Evolutionary conservation across 2,797 vertebrate genomes (phyloP).

Genomic region (Gymnoscopelus microlampas): DNA sequence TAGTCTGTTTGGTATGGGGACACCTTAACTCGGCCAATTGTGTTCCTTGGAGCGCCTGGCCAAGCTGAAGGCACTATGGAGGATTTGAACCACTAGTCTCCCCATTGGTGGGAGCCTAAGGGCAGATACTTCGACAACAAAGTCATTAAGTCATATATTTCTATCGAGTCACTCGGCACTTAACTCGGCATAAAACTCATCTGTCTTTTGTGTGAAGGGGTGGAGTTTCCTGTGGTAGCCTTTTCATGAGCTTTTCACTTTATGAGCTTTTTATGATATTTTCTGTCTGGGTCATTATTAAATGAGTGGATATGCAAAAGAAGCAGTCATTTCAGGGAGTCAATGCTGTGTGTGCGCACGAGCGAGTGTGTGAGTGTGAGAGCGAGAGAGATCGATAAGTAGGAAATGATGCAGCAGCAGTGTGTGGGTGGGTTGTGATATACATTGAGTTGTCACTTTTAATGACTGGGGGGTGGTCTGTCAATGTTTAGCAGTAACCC

Average conservation of each 20-base stretch:
- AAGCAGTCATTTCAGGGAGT: slow-evolving; percentile 46
- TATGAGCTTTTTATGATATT: slow-evolving; percentile 21
- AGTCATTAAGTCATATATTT: too few species aligned
- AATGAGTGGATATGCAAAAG: slow-evolving; percentile 41
- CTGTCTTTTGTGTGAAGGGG: slow-evolving; percentile 41
- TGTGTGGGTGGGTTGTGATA: slow-evolving; percentile 29
- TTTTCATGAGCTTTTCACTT: too few species aligned
- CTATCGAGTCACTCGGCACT: too few species aligned
- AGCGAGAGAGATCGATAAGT: slow-evolving; percentile 21
- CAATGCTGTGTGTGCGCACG: slow-evolving; percentile 8
- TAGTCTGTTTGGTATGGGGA: too few species aligned
- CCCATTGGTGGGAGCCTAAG: too few species aligned
- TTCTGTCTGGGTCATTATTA: slow-evolving; percentile 34
- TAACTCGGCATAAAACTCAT: slow-evolving; percentile 31
- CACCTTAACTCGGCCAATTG: too few species aligned
- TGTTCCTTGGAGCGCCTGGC: too few species aligned
- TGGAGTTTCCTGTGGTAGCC: slow-evolving; percentile 32
- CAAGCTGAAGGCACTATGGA: too few species aligned
- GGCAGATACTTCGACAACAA: too few species aligned
- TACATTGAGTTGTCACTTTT: slow-evolving; percentile 15
- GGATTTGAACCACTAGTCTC: too few species aligned
- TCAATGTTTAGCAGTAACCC: slow-evolving; percentile 40
- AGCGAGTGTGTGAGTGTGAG: slow-evolving; percentile 6
- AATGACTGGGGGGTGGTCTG: not conserved
- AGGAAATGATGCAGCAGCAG: slow-evolving; percentile 34